Conservation (phyloP, 2,797 vertebrate species). For the Tauraco hartlaubi region DNA sequence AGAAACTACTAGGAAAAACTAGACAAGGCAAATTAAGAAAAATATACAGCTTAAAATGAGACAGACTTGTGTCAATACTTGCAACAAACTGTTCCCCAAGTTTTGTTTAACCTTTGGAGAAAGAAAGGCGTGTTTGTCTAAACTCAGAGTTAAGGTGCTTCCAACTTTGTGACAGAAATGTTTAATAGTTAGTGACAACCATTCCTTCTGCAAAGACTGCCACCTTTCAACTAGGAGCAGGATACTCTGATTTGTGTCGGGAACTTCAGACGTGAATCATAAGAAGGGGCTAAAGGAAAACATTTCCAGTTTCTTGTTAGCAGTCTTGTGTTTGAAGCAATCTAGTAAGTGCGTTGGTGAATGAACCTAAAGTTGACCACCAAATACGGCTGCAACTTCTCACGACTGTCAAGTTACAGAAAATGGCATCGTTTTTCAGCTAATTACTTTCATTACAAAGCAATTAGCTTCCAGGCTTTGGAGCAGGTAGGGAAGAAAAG, state of each 20-base stretch:
- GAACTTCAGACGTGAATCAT: neutral
- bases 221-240: neutral
- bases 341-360: accelerated
- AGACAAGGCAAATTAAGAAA: neutral
- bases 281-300: neutral
- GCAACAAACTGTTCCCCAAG: neutral
- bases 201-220: neutral
- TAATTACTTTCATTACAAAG: conserved; percentile 6
- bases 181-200: neutral
- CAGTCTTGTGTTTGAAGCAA: neutral
- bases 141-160: neutral
- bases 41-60: neutral
- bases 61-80: neutral
- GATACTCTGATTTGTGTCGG: neutral
- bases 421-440: neutral
- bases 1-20: neutral
- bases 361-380: neutral
- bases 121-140: neutral
- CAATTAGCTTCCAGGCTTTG: conserved; percentile 12
- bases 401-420: neutral
- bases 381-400: neutral
- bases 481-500: neutral
- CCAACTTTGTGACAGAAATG: neutral
- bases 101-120: neutral
- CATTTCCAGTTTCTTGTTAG: neutral